These are phyloP conservation scores for Physeter macrocephalus DNA, from an alignment of 2,113 vertebrate genomes.

Conservation along the genomic window DNA sequence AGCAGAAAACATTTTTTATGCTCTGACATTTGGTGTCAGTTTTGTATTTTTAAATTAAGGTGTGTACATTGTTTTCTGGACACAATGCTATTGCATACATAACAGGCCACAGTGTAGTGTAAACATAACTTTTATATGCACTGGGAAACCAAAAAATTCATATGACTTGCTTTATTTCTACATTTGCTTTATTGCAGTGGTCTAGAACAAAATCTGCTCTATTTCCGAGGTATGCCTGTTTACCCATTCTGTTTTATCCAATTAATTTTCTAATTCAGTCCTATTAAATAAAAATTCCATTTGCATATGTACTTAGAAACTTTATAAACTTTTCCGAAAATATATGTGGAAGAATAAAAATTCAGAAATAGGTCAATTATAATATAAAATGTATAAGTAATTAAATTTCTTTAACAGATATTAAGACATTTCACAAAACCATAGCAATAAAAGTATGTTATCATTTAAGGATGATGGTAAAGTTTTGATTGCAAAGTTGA, in stretches of 20 bases:
- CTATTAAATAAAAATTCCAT: not conserved
- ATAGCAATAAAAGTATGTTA: not conserved
- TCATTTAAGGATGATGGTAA: not conserved
- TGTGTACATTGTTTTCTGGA: not conserved
- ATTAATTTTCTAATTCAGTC: not conserved
- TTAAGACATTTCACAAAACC: not conserved
- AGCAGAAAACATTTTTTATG: not conserved
- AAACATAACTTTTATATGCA: not conserved
- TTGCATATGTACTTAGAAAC: not conserved
- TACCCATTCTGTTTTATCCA: not conserved
- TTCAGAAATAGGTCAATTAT: not conserved
- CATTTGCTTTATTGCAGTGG: not conserved
- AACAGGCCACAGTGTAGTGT: not conserved
- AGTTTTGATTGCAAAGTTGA: not conserved
- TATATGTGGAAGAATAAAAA: not conserved
- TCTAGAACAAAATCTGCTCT: not conserved
- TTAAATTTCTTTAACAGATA: not conserved
- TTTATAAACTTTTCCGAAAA: not conserved
- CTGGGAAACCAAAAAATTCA: not conserved
- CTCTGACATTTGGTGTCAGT: not conserved
- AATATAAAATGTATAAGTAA: not conserved
- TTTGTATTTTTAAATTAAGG: not conserved
- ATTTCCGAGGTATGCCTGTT: not conserved
- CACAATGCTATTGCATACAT: not conserved
- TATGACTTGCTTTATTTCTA: not conserved